Evolutionary conservation across 2,113 vertebrate species (phyloP).

Genomic region (Choloepus hoffmanni): DNA sequence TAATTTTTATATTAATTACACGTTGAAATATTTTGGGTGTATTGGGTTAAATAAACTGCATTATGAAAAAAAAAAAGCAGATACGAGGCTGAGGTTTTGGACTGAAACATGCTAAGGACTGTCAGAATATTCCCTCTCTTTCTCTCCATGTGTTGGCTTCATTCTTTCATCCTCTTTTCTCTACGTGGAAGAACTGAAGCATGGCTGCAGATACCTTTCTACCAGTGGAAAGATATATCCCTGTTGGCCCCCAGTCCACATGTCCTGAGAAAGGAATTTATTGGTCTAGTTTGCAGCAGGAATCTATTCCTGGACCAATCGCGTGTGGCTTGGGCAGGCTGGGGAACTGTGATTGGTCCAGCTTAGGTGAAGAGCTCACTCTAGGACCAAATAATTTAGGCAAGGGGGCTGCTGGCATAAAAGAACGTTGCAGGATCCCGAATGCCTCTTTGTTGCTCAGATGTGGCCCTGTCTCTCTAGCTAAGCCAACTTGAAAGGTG

Average conservation of each 20-base stretch:
- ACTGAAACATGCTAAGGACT: background rate
- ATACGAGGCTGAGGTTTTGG: no score
- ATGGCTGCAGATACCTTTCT: background rate
- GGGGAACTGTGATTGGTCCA: background rate
- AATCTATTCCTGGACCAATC: background rate
- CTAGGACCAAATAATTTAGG: background rate
- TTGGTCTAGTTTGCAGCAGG: background rate
- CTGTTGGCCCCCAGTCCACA: background rate
- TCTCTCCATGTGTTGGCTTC: background rate
- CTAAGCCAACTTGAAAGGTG: no score
- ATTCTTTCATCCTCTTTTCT: background rate
- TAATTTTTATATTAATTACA: no score
- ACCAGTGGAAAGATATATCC: background rate
- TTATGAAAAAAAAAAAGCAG: no score
- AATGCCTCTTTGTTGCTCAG: no score
- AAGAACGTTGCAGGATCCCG: background rate
- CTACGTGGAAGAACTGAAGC: background rate
- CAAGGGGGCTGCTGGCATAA: background rate
- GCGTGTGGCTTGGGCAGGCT: background rate
- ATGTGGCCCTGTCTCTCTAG: no score
- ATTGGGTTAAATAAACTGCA: no score
- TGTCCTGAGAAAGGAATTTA: background rate
- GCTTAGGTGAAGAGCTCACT: background rate
- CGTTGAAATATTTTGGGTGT: no score
- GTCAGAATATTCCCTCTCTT: background rate